Evolutionary conservation across 2,888 invertebrate species (phyloP).

Genomic region (Eugnorisma glareosa): DNA sequence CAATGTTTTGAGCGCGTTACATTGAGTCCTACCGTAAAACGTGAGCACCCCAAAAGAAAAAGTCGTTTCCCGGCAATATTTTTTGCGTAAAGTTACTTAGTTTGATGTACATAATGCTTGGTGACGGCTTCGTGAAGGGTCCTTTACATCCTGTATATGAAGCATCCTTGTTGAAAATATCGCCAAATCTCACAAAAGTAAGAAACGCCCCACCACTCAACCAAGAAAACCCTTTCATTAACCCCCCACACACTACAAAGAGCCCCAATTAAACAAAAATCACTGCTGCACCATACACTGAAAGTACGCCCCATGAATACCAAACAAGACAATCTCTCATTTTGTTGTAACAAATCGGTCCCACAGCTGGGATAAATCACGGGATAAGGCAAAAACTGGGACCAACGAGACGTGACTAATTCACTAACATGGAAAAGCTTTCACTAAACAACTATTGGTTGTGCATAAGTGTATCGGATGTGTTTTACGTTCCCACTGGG

Average conservation of each 20-base stretch:
- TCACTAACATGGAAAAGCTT: constrained; percentile 79
- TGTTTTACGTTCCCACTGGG: constrained; percentile 60
- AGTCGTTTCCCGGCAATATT: too few species aligned
- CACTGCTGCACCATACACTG: constrained; percentile 52
- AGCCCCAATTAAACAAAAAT: constrained; percentile 56
- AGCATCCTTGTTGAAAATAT: neutral
- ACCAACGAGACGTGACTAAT: constrained; percentile 78
- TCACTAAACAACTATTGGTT: constrained; percentile 76
- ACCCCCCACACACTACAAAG: neutral
- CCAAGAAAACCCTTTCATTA: neutral
- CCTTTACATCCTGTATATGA: too few species aligned
- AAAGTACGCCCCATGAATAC: constrained; percentile 72
- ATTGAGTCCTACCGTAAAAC: too few species aligned
- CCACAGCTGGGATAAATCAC: constrained; percentile 74
- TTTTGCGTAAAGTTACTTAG: too few species aligned
- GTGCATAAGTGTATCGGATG: constrained; percentile 71
- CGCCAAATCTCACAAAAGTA: neutral
- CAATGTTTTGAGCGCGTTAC: too few species aligned
- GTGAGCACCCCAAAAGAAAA: too few species aligned
- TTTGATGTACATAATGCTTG: too few species aligned
- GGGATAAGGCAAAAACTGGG: constrained; percentile 74
- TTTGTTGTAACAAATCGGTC: constrained; percentile 77
- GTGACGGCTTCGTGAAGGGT: too few species aligned
- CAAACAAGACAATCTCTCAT: constrained; percentile 69
- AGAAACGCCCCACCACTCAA: neutral